These are phyloP conservation scores for Chionodraco myersi DNA, from an alignment of 2,113 vertebrate species.

Conservation along the genomic window DNA sequence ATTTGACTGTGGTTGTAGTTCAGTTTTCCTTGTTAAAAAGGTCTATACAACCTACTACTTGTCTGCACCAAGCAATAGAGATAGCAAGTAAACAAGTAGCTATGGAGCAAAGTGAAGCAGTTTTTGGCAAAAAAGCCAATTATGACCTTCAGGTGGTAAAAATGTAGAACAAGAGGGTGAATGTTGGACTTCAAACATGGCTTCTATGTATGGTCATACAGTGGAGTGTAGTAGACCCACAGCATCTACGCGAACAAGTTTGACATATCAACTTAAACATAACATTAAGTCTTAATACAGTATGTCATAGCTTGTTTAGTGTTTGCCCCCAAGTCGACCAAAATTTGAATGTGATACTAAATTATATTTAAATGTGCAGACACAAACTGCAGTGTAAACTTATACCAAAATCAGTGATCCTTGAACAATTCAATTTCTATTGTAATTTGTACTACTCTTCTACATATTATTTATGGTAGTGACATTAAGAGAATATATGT, in stretches of 20 bases:
- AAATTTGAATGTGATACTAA: neutral
- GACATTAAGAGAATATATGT: conserved; percentile 13
- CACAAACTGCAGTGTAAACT: neutral
- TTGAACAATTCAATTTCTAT: neutral
- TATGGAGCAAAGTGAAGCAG: neutral
- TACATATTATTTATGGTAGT: neutral
- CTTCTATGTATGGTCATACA: neutral
- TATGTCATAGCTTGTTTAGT: neutral
- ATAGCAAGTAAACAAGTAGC: neutral
- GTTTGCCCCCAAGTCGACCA: too few relatives aligned
- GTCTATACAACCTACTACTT: neutral
- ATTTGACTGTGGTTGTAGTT: neutral
- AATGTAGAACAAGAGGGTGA: neutral
- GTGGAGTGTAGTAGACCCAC: neutral
- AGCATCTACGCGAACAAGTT: too few relatives aligned
- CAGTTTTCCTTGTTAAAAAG: neutral
- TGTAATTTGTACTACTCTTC: neutral
- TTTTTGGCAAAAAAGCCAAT: neutral
- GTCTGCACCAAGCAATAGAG: neutral
- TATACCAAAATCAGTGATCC: neutral
- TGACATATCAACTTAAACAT: too few relatives aligned
- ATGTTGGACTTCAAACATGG: neutral
- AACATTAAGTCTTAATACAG: neutral
- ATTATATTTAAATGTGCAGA: neutral
- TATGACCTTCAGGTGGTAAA: neutral